Percentiles rank a stretch among this genome's conserved stretches.
phyloP scores from a whole-genome alignment of 2,113 vertebrate species.

The Lepus europaeus region DNA sequence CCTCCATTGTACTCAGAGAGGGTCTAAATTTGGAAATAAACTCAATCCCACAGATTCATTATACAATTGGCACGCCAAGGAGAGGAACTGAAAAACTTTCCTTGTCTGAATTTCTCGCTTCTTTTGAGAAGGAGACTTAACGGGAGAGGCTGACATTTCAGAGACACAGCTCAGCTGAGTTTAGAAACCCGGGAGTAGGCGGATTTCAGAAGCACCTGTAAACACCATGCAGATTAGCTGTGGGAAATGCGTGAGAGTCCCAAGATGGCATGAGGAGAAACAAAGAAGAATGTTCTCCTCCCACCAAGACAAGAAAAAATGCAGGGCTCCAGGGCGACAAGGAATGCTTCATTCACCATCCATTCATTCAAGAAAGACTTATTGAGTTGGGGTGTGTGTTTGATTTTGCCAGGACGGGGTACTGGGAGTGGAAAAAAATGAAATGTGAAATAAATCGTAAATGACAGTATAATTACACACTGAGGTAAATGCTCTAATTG shows the following conservation, averaged over 20 bases:
- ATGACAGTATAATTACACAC: background rate
- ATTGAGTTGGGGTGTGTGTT: background rate
- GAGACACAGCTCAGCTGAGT: slow-evolving; percentile 79
- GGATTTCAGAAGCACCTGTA: slow-evolving; percentile 81
- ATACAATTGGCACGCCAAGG: slow-evolving; percentile 79
- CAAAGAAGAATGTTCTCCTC: slow-evolving; percentile 76
- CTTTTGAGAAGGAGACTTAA: slow-evolving; percentile 78
- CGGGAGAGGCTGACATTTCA: slow-evolving; percentile 81
- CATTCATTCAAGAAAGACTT: slow-evolving; percentile 81
- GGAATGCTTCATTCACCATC: slow-evolving; percentile 83
- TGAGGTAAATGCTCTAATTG: background rate
- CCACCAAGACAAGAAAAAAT: slow-evolving; percentile 65
- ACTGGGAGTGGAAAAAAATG: background rate
- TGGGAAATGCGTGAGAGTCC: slow-evolving; percentile 84
- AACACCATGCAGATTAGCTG: slow-evolving; percentile 80
- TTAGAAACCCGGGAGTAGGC: slow-evolving; percentile 66
- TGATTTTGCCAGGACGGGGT: background rate
- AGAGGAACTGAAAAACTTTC: slow-evolving; percentile 82
- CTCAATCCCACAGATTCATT: slow-evolving; percentile 82
- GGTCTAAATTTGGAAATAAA: slow-evolving; percentile 84
- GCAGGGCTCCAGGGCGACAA: slow-evolving; percentile 60
- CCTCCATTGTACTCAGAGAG: slow-evolving; percentile 77
- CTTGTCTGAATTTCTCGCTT: slow-evolving; percentile 82
- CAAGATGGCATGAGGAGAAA: slow-evolving; percentile 73
- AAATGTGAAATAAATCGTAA: background rate